phyloP scores from a whole-genome alignment of 2,888 invertebrate genomes.

The Xestia sexstrigata region DNA sequence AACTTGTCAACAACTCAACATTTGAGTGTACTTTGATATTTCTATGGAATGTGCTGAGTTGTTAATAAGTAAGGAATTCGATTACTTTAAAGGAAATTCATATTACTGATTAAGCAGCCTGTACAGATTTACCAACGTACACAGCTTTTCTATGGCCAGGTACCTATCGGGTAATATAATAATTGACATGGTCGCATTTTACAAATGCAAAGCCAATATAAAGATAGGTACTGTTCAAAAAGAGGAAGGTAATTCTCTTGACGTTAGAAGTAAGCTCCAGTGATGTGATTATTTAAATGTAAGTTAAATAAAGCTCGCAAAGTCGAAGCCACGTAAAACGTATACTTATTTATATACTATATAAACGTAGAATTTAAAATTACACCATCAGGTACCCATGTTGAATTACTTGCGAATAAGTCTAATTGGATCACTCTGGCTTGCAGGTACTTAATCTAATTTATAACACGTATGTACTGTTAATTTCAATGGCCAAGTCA shows the following conservation, averaged over 20 bases:
- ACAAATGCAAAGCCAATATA: not conserved
- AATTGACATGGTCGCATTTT: not conserved
- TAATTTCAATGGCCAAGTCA: slow-evolving; percentile 4
- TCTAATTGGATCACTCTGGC: slow-evolving; percentile 6
- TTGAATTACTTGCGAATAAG: not conserved
- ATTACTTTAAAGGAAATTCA: slow-evolving; percentile 20
- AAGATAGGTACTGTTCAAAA: not conserved
- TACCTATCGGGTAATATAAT: not conserved
- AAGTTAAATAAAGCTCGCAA: not conserved
- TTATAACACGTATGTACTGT: slow-evolving; percentile 24
- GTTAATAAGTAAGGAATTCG: slow-evolving; percentile 19
- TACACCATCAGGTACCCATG: not conserved
- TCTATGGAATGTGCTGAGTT: slow-evolving; percentile 27
- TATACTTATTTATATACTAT: too few relatives aligned
- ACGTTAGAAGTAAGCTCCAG: not conserved
- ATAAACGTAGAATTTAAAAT: slow-evolving; percentile 9
- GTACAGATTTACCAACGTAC: slow-evolving; percentile 1
- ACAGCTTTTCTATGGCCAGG: not conserved
- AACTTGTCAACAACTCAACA: not conserved
- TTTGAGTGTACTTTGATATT: slow-evolving; percentile 5
- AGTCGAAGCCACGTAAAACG: not conserved
- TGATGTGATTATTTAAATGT: not conserved
- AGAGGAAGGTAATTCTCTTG: not conserved
- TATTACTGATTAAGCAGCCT: not conserved
- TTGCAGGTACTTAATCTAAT: slow-evolving; percentile 34